Conservation (phyloP, 2,888 invertebrate genomes). For the Podotricha telesiphe region DNA sequence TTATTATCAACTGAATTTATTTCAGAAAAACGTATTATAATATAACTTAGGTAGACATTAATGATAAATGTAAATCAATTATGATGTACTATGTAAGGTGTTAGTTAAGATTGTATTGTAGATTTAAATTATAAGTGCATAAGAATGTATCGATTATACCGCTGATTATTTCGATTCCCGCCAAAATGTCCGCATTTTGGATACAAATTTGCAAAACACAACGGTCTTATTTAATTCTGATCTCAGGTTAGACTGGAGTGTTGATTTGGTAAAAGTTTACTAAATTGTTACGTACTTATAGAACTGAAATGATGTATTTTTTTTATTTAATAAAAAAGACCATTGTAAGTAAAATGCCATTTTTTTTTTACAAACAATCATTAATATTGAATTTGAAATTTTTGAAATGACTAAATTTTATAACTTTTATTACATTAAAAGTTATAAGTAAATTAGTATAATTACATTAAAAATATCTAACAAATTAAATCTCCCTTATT, state of each 20-base stretch:
- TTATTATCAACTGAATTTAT: slow-evolving; percentile 56
- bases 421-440: too few species aligned
- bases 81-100: slow-evolving; percentile 62
- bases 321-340: slow-evolving; percentile 80
- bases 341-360: slow-evolving; percentile 61
- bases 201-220: slow-evolving; percentile 48
- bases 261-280: slow-evolving; percentile 80
- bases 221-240: slow-evolving; percentile 60
- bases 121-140: slow-evolving; percentile 65
- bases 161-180: slow-evolving; percentile 43
- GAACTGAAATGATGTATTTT: slow-evolving; percentile 80
- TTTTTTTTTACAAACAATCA: slow-evolving; percentile 27
- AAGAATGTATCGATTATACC: slow-evolving; percentile 50
- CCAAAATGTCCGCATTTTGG: slow-evolving; percentile 48
- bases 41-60: slow-evolving; percentile 65
- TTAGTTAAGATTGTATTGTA: slow-evolving; percentile 68
- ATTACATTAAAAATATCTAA: not conserved
- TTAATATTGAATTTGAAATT: not conserved
- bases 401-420: too few species aligned
- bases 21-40: slow-evolving; percentile 61
- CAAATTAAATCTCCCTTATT: not conserved
- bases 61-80: slow-evolving; percentile 73
- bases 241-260: slow-evolving; percentile 74
- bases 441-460: too few species aligned
- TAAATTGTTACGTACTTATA: slow-evolving; percentile 82